Evolutionary conservation across 2,888 invertebrate species (phyloP).

Genomic region (Eustalomyia histrio): DNA sequence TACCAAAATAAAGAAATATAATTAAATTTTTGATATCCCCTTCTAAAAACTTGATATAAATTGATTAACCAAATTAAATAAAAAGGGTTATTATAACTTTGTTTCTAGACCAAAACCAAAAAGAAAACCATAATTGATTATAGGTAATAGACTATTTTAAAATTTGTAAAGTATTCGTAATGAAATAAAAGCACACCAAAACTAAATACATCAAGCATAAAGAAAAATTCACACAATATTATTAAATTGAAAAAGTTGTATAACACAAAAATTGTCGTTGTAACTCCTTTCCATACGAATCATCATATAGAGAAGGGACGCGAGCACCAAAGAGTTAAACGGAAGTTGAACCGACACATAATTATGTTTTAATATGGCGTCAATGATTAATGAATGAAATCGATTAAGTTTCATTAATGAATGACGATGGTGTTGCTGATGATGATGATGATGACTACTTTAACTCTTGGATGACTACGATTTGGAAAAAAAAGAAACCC

Average conservation of each 20-base stretch:
- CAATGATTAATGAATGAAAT: slow-evolving; percentile 78
- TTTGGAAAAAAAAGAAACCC: slow-evolving; percentile 28
- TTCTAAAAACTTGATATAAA: neutral
- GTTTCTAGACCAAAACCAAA: neutral
- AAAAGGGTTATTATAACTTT: slow-evolving; percentile 18
- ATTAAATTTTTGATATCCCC: neutral
- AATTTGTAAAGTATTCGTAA: slow-evolving; percentile 29
- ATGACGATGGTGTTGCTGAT: slow-evolving; percentile 60
- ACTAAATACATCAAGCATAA: slow-evolving; percentile 32
- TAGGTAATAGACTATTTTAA: slow-evolving; percentile 50
- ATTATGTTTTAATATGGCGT: slow-evolving; percentile 68
- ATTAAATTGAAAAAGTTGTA: slow-evolving; percentile 12
- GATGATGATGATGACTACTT: slow-evolving; percentile 11
- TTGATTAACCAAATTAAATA: slow-evolving; percentile 41
- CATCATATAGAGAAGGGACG: neutral
- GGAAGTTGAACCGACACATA: slow-evolving; percentile 68
- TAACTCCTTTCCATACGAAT: neutral
- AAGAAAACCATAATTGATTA: slow-evolving; percentile 50
- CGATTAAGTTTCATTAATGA: slow-evolving; percentile 78
- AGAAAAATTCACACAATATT: slow-evolving; percentile 55
- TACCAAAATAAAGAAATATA: neutral
- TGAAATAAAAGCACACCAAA: slow-evolving; percentile 2
- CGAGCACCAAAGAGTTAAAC: slow-evolving; percentile 60
- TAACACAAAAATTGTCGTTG: slow-evolving; percentile 51
- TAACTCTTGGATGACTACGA: slow-evolving; percentile 26